Percentiles rank a stretch among this genome's conserved stretches.
phyloP scores from a whole-genome alignment of 2,797 vertebrate genomes.

The Cetoscarus ocellatus region DNA sequence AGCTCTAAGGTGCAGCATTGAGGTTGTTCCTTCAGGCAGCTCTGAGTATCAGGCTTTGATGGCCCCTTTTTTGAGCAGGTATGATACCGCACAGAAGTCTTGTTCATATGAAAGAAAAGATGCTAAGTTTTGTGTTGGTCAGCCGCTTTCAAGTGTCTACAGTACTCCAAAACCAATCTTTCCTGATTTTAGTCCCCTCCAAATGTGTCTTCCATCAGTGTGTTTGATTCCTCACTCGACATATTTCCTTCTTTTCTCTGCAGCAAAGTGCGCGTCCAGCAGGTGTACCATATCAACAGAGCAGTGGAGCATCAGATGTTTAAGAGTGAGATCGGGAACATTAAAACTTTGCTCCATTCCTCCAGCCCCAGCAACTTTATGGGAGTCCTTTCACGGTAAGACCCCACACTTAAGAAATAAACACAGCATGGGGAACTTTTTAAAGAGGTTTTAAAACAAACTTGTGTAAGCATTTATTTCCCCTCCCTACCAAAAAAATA shows the following conservation, averaged over 20 bases:
- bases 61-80: slow-evolving; percentile 80
- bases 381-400: slow-evolving; percentile 91
- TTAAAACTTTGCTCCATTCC: slow-evolving; percentile 86
- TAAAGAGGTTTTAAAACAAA: too few species aligned
- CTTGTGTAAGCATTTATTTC: too few species aligned
- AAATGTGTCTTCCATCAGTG: neutral
- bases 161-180: neutral
- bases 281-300: slow-evolving; percentile 84
- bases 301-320: slow-evolving; percentile 85
- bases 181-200: neutral
- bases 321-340: slow-evolving; percentile 80
- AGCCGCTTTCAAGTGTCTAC: neutral
- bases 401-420: slow-evolving; percentile 7
- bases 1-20: slow-evolving; percentile 88
- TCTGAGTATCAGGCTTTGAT: slow-evolving; percentile 80
- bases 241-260: neutral
- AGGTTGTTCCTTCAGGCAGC: slow-evolving; percentile 74
- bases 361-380: slow-evolving; percentile 87
- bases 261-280: slow-evolving; percentile 77
- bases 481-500: too few species aligned
- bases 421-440: too few species aligned
- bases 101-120: too few species aligned
- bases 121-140: neutral
- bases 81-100: neutral
- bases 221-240: neutral